Conservation (phyloP, 2,888 invertebrate genomes). For the Bellardia bayeri region DNA sequence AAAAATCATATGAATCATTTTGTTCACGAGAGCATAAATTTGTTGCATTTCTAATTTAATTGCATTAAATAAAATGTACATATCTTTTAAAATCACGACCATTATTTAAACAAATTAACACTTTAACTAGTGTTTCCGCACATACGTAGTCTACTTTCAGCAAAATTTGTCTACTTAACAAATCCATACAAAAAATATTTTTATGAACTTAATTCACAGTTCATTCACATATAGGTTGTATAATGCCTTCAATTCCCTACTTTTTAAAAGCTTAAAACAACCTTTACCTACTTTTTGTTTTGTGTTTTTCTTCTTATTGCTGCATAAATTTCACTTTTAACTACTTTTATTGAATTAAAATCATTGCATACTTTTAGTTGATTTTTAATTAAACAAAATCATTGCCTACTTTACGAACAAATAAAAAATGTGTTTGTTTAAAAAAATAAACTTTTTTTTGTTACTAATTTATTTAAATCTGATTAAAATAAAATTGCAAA, state of each 20-base stretch:
- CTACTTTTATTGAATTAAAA: conserved; percentile 21
- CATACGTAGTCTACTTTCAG: background rate
- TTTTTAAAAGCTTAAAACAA: conserved; percentile 18
- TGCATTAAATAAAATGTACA: no score
- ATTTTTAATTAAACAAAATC: conserved; percentile 60
- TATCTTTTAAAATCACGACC: no score
- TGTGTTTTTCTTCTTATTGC: background rate
- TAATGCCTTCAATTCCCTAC: background rate
- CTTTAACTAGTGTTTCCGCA: no score
- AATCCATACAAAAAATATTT: background rate
- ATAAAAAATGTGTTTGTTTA: background rate
- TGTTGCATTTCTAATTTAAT: no score
- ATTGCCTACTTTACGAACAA: conserved; percentile 56
- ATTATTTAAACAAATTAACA: no score
- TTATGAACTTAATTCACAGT: background rate
- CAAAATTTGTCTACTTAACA: background rate
- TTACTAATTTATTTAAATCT: conserved; percentile 63
- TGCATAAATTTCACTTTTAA: background rate
- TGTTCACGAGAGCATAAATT: no score
- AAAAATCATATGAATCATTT: no score
- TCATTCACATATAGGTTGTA: background rate
- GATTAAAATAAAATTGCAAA: conserved; percentile 49
- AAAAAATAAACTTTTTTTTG: conserved; percentile 13
- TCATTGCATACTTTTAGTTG: conserved; percentile 64
- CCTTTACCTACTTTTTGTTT: conserved; percentile 36